Evolutionary conservation across 2,113 vertebrate genomes (phyloP).

Genomic region (Orcinus orca): DNA sequence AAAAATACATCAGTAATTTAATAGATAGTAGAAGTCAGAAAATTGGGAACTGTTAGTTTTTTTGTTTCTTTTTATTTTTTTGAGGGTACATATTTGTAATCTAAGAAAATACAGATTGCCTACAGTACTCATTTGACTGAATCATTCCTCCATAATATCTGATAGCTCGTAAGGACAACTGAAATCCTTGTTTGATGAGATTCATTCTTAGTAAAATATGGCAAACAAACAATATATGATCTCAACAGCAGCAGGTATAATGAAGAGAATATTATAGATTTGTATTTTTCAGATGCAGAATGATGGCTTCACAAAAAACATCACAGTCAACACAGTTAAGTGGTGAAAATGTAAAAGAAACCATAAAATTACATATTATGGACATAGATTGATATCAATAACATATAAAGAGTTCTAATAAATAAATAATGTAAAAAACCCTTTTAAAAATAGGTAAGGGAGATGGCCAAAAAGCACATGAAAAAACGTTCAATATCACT

Average conservation of each 20-base stretch:
- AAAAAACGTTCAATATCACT: no score
- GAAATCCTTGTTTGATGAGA: neutral
- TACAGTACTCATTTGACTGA: neutral
- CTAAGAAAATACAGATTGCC: neutral
- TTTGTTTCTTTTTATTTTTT: neutral
- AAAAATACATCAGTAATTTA: neutral
- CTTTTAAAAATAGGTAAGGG: neutral
- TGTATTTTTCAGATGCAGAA: neutral
- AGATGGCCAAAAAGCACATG: no score
- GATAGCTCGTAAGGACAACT: neutral
- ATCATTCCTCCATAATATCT: neutral
- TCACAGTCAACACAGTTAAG: neutral
- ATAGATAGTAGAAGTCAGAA: neutral
- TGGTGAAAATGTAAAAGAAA: neutral
- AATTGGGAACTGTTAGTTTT: neutral
- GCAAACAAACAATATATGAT: neutral
- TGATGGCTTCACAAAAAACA: neutral
- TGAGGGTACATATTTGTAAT: neutral
- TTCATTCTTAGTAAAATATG: neutral
- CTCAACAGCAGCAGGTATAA: neutral
- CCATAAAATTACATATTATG: neutral
- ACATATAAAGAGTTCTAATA: neutral
- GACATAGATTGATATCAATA: neutral
- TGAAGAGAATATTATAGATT: neutral
- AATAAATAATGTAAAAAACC: neutral